These are phyloP conservation scores for Lithophane semibrunnea DNA, from an alignment of 2,888 invertebrate species.

Conservation along the genomic window DNA sequence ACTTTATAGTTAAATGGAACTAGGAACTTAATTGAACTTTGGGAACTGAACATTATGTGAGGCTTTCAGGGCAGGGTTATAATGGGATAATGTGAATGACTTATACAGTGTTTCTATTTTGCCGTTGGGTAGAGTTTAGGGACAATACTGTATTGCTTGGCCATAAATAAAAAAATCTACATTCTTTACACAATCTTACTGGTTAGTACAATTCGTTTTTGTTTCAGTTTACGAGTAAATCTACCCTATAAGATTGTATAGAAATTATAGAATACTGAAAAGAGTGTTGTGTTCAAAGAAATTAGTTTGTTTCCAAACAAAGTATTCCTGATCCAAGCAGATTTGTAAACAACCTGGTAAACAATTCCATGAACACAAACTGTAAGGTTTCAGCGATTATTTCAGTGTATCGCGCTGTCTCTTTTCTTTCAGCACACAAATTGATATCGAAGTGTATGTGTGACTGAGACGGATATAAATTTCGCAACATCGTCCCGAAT, in stretches of 20 bases:
- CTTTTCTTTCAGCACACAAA: slow-evolving; percentile 76
- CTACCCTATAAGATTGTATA: background rate
- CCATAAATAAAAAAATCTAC: background rate
- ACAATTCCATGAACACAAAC: slow-evolving; percentile 53
- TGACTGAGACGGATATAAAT: slow-evolving; percentile 81
- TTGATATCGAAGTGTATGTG: slow-evolving; percentile 76
- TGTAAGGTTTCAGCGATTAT: slow-evolving; percentile 63
- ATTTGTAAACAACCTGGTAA: slow-evolving; percentile 53
- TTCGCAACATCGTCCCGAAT: slow-evolving; percentile 72
- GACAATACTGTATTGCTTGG: background rate
- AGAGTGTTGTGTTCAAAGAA: slow-evolving; percentile 13
- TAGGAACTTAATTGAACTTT: background rate
- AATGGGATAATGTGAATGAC: background rate
- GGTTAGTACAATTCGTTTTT: background rate
- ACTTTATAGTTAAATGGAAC: no score
- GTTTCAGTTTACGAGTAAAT: background rate
- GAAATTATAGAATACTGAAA: background rate
- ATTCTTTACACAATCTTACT: background rate
- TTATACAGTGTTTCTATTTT: background rate
- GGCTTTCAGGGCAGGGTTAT: no score
- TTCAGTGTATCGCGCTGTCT: slow-evolving; percentile 68
- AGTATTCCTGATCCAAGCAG: slow-evolving; percentile 28
- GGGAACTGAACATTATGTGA: background rate
- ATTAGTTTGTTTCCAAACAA: slow-evolving; percentile 39
- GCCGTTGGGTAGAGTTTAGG: background rate